A percentile compares a stretch with the other conserved stretches of the same genome.
These are phyloP conservation scores for Electrophaes corylata DNA, from an alignment of 2,888 invertebrate genomes.

Conservation along the genomic window DNA sequence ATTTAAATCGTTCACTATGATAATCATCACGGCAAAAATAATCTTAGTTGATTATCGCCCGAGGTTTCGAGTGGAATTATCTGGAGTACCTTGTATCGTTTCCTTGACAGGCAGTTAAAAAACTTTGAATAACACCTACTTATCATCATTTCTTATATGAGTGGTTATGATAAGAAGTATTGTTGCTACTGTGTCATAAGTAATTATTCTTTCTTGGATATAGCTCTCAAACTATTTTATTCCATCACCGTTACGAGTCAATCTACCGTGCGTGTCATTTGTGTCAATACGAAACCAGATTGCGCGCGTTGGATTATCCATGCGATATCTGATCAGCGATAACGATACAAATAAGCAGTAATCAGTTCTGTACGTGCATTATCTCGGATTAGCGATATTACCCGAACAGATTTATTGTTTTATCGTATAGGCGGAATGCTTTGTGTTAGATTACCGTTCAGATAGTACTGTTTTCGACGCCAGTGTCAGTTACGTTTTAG, in stretches of 20 bases:
- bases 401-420: constrained; percentile 71
- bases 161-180: constrained; percentile 12
- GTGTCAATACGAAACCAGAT: constrained; percentile 46
- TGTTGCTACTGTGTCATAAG: background rate
- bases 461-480: constrained; percentile 26
- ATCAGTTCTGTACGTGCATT: constrained; percentile 60
- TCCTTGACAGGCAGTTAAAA: constrained; percentile 53
- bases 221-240: background rate
- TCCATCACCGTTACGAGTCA: background rate
- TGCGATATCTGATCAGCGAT: constrained; percentile 43
- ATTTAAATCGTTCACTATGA: constrained; percentile 71
- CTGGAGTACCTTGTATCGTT: constrained; percentile 60
- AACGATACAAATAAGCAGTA: constrained; percentile 46
- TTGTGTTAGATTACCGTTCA: constrained; percentile 40
- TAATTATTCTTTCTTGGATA: background rate
- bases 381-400: constrained; percentile 63
- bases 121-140: constrained; percentile 36
- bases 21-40: constrained; percentile 70
- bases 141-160: constrained; percentile 10
- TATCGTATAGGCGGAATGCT: constrained; percentile 66
- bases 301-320: constrained; percentile 60
- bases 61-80: constrained; percentile 66
- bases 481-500: constrained; percentile 8
- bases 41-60: constrained; percentile 67
- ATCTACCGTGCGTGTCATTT: constrained; percentile 44